These are phyloP conservation scores for Ericerus pela DNA, from an alignment of 1,140 invertebrate genomes.

Conservation along the genomic window DNA sequence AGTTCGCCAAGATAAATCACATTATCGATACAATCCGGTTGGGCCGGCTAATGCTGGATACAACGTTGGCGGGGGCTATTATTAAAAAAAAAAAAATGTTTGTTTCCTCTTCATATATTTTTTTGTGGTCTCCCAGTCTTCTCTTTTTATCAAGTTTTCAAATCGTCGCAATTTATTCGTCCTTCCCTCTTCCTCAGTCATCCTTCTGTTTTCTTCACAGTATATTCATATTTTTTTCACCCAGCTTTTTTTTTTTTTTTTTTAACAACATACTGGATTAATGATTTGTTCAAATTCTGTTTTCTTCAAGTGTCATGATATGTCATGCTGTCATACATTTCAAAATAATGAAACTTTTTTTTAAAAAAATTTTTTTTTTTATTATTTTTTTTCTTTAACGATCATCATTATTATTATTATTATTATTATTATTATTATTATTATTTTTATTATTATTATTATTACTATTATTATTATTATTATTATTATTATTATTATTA, in stretches of 20 bases:
- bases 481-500: background rate
- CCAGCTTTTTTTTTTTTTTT: background rate
- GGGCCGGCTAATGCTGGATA: constrained; percentile 9
- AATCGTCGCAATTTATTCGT: too few species aligned
- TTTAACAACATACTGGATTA: background rate
- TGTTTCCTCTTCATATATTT: too few species aligned
- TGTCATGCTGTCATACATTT: background rate
- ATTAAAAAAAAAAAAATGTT: background rate
- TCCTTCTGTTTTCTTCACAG: too few species aligned
- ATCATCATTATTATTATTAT: background rate
- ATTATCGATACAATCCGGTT: constrained; percentile 17
- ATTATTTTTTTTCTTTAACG: background rate
- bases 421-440: background rate
- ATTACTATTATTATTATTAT: background rate
- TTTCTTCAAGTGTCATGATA: too few species aligned
- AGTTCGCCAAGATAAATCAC: constrained; percentile 17
- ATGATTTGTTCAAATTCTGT: background rate
- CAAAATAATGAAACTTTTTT: background rate
- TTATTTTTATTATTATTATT: background rate
- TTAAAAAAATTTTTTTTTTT: background rate
- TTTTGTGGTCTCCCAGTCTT: too few species aligned
- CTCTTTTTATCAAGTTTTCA: too few species aligned
- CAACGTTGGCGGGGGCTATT: constrained; percentile 22
- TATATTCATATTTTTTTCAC: background rate
- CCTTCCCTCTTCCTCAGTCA: too few species aligned